These are phyloP conservation scores for Meloidogyne hapla DNA, from an alignment of 1,140 invertebrate genomes.

Conservation along the genomic window DNA sequence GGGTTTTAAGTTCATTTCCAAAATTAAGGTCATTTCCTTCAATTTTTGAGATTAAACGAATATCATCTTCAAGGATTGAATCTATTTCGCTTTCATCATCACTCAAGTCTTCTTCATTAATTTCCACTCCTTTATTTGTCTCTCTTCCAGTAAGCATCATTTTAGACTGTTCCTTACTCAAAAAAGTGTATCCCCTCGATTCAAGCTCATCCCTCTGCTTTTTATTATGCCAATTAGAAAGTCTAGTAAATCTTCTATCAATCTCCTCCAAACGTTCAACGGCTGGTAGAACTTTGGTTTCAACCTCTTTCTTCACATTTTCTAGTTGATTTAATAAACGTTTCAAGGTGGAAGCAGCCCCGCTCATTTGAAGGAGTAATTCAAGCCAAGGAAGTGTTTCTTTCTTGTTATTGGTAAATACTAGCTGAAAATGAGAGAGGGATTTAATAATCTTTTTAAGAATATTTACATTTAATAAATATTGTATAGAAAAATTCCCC, in stretches of 20 bases:
- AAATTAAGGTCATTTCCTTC: background rate
- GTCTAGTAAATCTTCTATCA: conserved; percentile 15
- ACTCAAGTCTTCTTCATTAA: background rate
- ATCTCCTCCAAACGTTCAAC: conserved; percentile 21
- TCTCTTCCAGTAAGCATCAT: background rate
- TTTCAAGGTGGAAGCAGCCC: conserved; percentile 16
- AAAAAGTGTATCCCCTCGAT: conserved; percentile 24
- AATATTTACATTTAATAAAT: conserved; percentile 25
- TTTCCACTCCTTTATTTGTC: background rate
- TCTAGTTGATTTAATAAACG: background rate
- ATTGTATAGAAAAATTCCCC: conserved; percentile 33
- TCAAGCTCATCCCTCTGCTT: conserved; percentile 18
- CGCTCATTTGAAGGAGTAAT: conserved; percentile 28
- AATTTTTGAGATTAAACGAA: conserved; percentile 2
- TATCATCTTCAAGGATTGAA: conserved; percentile 11
- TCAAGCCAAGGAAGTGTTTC: conserved; percentile 34
- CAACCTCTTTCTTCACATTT: background rate
- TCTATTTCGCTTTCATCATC: conserved; percentile 15
- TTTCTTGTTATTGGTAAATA: background rate
- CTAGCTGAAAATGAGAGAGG: conserved; percentile 9
- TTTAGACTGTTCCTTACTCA: conserved; percentile 18
- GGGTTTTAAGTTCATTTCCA: background rate
- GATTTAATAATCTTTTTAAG: background rate
- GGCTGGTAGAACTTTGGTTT: conserved; percentile 21
- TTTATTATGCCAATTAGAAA: conserved; percentile 7